Evolutionary conservation across 2,797 vertebrate genomes (phyloP).

Genomic region (Enteromius fasciolatus): DNA sequence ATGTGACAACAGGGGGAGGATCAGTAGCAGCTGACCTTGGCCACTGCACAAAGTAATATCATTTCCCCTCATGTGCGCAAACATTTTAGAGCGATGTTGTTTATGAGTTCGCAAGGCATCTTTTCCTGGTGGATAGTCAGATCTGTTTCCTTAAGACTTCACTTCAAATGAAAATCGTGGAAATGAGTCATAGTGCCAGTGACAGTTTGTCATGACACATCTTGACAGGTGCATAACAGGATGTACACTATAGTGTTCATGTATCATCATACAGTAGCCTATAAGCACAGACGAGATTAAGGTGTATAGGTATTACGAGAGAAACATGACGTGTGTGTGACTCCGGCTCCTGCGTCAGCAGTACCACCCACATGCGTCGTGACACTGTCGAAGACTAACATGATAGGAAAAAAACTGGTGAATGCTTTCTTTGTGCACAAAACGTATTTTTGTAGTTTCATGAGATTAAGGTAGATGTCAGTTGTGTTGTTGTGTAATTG

Average conservation of each 20-base stretch:
- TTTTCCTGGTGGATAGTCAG: conserved; percentile 78
- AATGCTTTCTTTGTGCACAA: neutral
- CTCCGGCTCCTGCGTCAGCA: too few species aligned
- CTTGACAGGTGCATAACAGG: conserved; percentile 83
- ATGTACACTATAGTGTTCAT: conserved; percentile 68
- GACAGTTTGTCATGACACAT: conserved; percentile 70
- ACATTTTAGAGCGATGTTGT: conserved; percentile 74
- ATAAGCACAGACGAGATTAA: neutral
- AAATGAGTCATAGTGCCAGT: conserved; percentile 78
- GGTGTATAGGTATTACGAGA: neutral
- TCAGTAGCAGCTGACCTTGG: conserved; percentile 73
- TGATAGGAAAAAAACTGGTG: neutral
- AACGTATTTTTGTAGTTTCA: neutral
- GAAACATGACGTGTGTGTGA: neutral
- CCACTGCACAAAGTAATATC: conserved; percentile 69
- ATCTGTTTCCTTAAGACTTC: conserved; percentile 76
- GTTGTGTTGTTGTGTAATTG: neutral
- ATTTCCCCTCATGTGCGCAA: conserved; percentile 71
- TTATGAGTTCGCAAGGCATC: conserved; percentile 80
- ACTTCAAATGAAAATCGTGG: conserved; percentile 79
- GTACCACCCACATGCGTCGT: too few species aligned
- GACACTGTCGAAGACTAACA: neutral
- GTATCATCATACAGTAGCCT: conserved; percentile 4
- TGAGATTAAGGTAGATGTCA: neutral
- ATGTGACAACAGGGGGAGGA: conserved; percentile 65